Evolutionary conservation across 2,888 invertebrate species (phyloP), one percentile per base, ranked within the genome.

Genomic region (Griposia aprilina): DNA sequence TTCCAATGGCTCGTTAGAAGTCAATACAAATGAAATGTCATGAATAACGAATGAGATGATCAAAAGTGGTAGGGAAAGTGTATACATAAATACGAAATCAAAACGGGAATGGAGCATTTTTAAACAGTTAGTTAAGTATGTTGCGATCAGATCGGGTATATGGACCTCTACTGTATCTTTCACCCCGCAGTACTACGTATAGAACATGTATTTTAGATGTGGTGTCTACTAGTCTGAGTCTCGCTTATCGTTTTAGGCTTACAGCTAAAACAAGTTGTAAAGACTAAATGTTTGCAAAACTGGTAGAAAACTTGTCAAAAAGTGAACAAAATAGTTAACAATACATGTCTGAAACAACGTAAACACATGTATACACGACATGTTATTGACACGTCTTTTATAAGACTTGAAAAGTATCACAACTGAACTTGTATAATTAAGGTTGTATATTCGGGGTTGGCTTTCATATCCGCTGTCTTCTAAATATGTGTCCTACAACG

Each of bases 31-130:
- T 93, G 92, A 91, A 91, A 89, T 89, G 90, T 93, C 93, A 94
- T 94, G 93, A 94, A 94, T 94, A 94, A 93, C 90, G 88, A 93
- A 94, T 93, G 92, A 93, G 91, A 89, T 89, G 91, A 91, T 93
- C 91, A 91, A 92, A 92, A 93, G 91, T 93, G 90, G 89, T 87
- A 90, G 87, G 88, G 88, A 90, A 90, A 90, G 87, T 86, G 87
- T 82, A 88, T 89, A 91, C 90, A 92, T 90, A 63, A 71, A 71
- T 67, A 63, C 63, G 62, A 59, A 65, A 85, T 66, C 71, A 72
- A 66, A 81, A 55, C 20, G 65, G 45, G 57, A 52, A 41, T 36
- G 52, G 20, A 59, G 41, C 23, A n/a, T 52, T 73, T 78, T 67
- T 36, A 36, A 69, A 69, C 57, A 59, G 57, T 52, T 13, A 59